A percentile compares a stretch with the other conserved stretches of the same genome.
phyloP scores from a whole-genome alignment of 2,888 invertebrate species.

The Phytoseiulus persimilis region DNA sequence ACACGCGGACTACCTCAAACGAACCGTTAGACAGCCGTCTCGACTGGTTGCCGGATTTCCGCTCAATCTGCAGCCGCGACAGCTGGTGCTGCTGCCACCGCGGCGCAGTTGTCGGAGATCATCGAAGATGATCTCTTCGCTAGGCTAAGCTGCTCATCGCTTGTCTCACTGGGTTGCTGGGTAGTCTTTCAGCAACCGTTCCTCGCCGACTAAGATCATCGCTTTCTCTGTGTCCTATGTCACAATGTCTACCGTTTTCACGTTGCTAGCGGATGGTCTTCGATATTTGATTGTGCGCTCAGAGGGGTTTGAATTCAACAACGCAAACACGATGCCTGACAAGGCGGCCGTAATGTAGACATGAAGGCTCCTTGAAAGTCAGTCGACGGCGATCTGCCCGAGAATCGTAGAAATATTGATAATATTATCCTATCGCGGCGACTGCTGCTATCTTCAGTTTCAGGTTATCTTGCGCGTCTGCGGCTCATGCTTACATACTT shows the following conservation, averaged over 20 bases:
- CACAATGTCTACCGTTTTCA: not conserved
- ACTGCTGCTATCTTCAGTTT: not conserved
- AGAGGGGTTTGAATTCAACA: not conserved
- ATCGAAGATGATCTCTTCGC: not conserved
- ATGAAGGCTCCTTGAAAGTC: too few relatives aligned
- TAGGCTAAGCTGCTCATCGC: not conserved
- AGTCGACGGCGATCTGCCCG: too few relatives aligned
- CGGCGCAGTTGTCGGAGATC: not conserved
- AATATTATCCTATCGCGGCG: too few relatives aligned
- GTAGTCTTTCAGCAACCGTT: not conserved
- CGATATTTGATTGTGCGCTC: not conserved
- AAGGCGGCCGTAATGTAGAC: not conserved
- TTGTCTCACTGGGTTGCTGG: not conserved
- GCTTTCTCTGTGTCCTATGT: not conserved
- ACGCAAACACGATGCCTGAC: not conserved
- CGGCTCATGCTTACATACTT: not conserved
- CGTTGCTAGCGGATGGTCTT: not conserved
- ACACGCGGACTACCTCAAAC: not conserved
- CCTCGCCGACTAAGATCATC: not conserved
- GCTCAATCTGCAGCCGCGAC: not conserved
- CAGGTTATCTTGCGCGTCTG: conserved; percentile 5
- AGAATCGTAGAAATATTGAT: too few relatives aligned
- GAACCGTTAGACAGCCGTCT: not conserved
- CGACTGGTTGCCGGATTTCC: not conserved
- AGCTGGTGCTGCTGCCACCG: not conserved